Evolutionary conservation across 2,797 vertebrate genomes (phyloP), one percentile per base, ranked within the genome.

Genomic region (Falco berigora): DNA sequence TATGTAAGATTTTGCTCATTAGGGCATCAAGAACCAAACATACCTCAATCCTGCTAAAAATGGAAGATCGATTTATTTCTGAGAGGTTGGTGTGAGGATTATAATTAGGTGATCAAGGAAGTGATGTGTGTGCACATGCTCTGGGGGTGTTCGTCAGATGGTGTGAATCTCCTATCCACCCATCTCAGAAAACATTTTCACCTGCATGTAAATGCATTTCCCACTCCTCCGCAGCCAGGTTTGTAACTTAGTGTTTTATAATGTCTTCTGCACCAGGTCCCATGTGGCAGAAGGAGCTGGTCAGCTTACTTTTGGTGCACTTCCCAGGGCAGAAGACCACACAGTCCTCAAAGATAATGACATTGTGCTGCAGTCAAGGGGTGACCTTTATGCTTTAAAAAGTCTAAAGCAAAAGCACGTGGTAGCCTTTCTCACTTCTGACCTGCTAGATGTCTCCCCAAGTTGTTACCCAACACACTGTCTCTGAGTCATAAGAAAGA

Each of bases 141-240:
- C 75, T 42, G 69, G 79, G 62, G 73, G 89, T 81, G 95, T 94
- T 78, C 86, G 79, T 75, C 73, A 95, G 92, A 92, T 55, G 25
- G 89, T 76, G 74, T 76, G 73, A 94, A 73, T 72, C 78, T 94
- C 91, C 71, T 49, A 38, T 42, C 40, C 49, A 83, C 59, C 81
- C 91, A 75, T 62, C 66, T 93, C 91, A 69, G 76, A 86, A 92
- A 92, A 81, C 55, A 66, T n/a, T 69, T 72, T 92, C 79, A 96
- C 79, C 95, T 96, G 73, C 82, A 63, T 66, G 11, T n/a, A 91
- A 88, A 96, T 56, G 61, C 62, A 63, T 59, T 89, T 94, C 74
- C 77, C 67, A 91, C 88, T 95, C 92, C 80, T 94, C 83, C 27
- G 0, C 63, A 90, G 63, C 46, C 74, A 53, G 36, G 55, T 52